Percentiles rank a stretch among this genome's conserved stretches.
Evolutionary conservation across 2,888 invertebrate species (phyloP).

Genomic region (Caenorhabditis wallacei): DNA sequence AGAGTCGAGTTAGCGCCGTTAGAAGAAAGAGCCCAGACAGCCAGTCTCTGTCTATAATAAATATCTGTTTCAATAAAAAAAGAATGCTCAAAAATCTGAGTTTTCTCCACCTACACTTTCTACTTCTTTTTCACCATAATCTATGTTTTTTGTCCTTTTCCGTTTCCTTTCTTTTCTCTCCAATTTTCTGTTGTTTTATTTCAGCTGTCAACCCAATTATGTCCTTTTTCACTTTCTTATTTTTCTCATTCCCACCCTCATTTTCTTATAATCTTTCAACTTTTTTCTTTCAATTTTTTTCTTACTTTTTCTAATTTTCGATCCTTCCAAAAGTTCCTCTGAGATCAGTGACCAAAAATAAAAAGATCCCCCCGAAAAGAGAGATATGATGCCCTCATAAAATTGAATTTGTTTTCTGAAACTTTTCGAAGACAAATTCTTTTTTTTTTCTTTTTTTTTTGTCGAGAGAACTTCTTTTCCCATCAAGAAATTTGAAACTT

Average conservation of each 20-base stretch:
- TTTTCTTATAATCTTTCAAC: not conserved
- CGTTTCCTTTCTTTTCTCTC: slow-evolving; percentile 4
- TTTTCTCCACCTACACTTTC: slow-evolving; percentile 14
- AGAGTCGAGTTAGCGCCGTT: too few relatives aligned
- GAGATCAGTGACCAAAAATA: slow-evolving; percentile 20
- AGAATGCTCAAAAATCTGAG: not conserved
- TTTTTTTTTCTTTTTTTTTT: slow-evolving; percentile 8
- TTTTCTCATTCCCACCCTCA: not conserved
- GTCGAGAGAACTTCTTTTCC: not conserved
- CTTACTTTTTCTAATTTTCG: slow-evolving; percentile 1
- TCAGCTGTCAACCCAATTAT: slow-evolving; percentile 55
- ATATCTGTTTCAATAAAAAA: too few relatives aligned
- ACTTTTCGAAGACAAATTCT: slow-evolving; percentile 9
- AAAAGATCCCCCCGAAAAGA: slow-evolving; percentile 9
- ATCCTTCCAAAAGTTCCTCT: slow-evolving; percentile 4
- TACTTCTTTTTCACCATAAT: not conserved
- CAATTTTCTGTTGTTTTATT: slow-evolving; percentile 31
- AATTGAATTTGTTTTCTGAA: slow-evolving; percentile 38
- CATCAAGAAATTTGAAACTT: slow-evolving; percentile 20
- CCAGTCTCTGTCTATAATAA: too few relatives aligned
- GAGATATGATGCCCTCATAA: slow-evolving; percentile 34
- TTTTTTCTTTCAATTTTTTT: not conserved
- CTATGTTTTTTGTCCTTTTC: slow-evolving; percentile 34
- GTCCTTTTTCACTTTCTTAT: slow-evolving; percentile 20
- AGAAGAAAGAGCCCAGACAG: too few relatives aligned